Conservation (phyloP, 2,113 vertebrate species). For the Chaetodon auriga region DNA sequence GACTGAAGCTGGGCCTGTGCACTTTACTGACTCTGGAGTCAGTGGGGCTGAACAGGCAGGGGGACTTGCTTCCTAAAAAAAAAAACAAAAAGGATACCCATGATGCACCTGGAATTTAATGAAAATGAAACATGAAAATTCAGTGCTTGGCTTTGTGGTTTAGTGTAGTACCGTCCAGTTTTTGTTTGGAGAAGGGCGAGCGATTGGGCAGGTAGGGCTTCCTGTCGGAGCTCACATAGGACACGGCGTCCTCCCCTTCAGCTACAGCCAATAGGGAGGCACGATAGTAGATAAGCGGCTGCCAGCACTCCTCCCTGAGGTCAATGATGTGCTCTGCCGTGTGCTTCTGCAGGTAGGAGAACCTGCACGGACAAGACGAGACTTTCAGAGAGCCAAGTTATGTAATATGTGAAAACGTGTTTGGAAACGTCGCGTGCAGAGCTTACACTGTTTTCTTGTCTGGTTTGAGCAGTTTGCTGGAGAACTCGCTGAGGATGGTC, state of each 20-base stretch:
- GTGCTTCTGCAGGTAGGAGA: constrained; percentile 88
- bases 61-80: constrained; percentile 70
- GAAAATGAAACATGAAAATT: background rate
- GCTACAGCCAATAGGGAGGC: constrained; percentile 87
- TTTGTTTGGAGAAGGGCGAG: constrained; percentile 82
- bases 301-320: constrained; percentile 87
- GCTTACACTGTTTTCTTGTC: constrained; percentile 94
- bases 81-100: background rate
- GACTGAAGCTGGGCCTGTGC: constrained; percentile 48
- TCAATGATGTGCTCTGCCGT: constrained; percentile 79
- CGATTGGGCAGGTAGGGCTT: constrained; percentile 61
- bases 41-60: constrained; percentile 35
- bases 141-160: background rate
- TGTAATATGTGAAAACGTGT: background rate
- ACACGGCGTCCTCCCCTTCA: constrained; percentile 87
- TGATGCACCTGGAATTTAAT: background rate
- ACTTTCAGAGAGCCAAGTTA: background rate
- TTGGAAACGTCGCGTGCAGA: background rate
- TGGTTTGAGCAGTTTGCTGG: constrained; percentile 91
- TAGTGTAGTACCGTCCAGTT: constrained; percentile 80
- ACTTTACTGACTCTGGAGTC: constrained; percentile 65
- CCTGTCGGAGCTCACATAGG: constrained; percentile 82
- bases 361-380: constrained; percentile 74
- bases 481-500: constrained; percentile 92
- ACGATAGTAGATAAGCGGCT: constrained; percentile 87